Conservation (phyloP, 2,888 invertebrate species). For the Leptogaster cylindrica region DNA sequence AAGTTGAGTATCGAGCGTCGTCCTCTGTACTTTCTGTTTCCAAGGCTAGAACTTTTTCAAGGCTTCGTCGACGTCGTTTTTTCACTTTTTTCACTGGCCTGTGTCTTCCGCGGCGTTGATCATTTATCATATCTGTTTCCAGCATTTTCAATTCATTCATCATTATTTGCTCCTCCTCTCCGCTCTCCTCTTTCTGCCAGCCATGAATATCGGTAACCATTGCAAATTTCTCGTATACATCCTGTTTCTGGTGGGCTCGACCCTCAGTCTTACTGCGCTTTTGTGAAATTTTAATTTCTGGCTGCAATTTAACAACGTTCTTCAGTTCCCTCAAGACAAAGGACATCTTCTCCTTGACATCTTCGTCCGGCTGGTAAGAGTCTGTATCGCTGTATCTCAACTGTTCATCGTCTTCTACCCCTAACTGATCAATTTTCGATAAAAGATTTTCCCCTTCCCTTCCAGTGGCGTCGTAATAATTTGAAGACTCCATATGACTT, state of each 20-base stretch:
- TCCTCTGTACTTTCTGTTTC: slow-evolving; percentile 41
- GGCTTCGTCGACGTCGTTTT: slow-evolving; percentile 49
- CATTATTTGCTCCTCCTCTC: slow-evolving; percentile 52
- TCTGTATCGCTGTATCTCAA: slow-evolving; percentile 57
- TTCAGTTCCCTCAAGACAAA: slow-evolving; percentile 78
- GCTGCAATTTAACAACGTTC: slow-evolving; percentile 68
- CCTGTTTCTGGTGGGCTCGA: slow-evolving; percentile 49
- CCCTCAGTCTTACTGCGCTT: slow-evolving; percentile 12
- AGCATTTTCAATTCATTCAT: slow-evolving; percentile 49
- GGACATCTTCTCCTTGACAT: slow-evolving; percentile 80
- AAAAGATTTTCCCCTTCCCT: slow-evolving; percentile 51
- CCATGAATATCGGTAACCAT: slow-evolving; percentile 58
- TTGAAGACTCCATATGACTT: slow-evolving; percentile 67
- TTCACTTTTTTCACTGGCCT: slow-evolving; percentile 51
- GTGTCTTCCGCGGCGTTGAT: slow-evolving; percentile 46
- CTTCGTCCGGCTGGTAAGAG: slow-evolving; percentile 69
- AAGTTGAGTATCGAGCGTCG: slow-evolving; percentile 52
- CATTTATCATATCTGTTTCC: slow-evolving; percentile 48
- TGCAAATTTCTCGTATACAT: slow-evolving; percentile 53
- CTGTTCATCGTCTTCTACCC: slow-evolving; percentile 62
- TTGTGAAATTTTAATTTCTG: slow-evolving; percentile 59
- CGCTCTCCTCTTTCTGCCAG: slow-evolving; percentile 54
- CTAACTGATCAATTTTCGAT: slow-evolving; percentile 64
- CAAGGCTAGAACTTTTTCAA: slow-evolving; percentile 20
- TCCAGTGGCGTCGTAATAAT: slow-evolving; percentile 30